A percentile compares a stretch with the other conserved stretches of the same genome.
These are phyloP conservation scores for Apaloderma vittatum DNA, from an alignment of 2,113 vertebrate species.

Conservation along the genomic window DNA sequence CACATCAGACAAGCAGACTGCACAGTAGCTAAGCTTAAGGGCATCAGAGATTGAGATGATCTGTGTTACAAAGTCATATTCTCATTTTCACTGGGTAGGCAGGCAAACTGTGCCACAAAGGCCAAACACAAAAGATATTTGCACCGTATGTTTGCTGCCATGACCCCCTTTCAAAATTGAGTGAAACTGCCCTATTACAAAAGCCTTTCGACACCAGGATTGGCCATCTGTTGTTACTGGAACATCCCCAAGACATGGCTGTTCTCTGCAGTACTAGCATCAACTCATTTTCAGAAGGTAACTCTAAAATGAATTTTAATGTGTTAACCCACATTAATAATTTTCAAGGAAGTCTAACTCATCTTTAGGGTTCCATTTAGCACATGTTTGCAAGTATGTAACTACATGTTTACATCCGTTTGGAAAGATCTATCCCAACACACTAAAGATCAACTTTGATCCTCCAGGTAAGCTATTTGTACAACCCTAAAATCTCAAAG, in stretches of 20 bases:
- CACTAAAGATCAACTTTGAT: not conserved
- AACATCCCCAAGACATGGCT: not conserved
- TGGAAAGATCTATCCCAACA: not conserved
- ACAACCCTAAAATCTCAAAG: not conserved
- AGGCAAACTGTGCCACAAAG: not conserved
- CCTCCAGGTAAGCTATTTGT: not conserved
- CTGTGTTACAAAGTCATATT: not conserved
- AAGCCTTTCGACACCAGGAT: not conserved
- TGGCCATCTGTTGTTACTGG: constrained; percentile 28
- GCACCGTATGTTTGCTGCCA: not conserved
- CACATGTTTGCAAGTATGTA: not conserved
- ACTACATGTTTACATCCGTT: not conserved
- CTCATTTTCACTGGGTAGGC: not conserved
- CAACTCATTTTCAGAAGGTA: not conserved
- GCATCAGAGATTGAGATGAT: not conserved
- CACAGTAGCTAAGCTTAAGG: not conserved
- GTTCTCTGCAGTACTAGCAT: not conserved
- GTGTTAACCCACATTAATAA: not conserved
- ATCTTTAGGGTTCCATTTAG: not conserved
- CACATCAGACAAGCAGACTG: not conserved
- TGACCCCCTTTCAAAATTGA: not conserved
- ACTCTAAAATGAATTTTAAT: not conserved
- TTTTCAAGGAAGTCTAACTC: not conserved
- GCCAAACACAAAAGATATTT: not conserved
- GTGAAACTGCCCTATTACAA: not conserved